Base-by-base conservation (phyloP, 2,113 vertebrate genomes). In the Nannospalax galili region DNA sequence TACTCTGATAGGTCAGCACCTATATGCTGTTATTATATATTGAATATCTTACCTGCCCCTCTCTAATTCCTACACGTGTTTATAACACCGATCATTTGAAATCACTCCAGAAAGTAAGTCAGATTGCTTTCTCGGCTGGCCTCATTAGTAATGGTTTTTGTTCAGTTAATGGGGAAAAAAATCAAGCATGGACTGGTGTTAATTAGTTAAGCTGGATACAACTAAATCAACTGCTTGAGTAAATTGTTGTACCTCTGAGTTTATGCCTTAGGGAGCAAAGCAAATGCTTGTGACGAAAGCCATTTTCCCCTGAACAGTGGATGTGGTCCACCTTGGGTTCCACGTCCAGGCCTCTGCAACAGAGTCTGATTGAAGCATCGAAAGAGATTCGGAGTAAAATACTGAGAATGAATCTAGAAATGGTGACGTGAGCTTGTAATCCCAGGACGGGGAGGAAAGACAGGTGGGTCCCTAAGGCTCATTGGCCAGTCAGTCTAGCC, bases 171-270 rank as follows among this genome's bases (percentile, higher is more conserved):
- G 85, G 64, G 52, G 37, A 60, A 89, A 90, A 96, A 81, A 91
- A 88, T n/a, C 26, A 75, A 96, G 79, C 96, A 93, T 85, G 79
- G 88, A 87, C 95, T 90, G 48, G 73, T 93, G 82, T 94, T 97
- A 96, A 97, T 96, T 96, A 94, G 92, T 95, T 94, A 92, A 95
- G 56, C 96, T 80, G 95, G 45, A 82, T 89, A 81, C 79, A 93
- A 77, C 86, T 82, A 95, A 95, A 92, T 93, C 89, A 96, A 91
- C 74, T 67, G 92, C 73, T 94, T 56, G 74, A 93, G 79, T 84
- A 84, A 84, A 97, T 70, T 67, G 79, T 80, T 56, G 69, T 72
- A 72, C 84, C 62, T 89, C 56, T 0, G 1, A 95, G 79, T 91
- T 79, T 69, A 80, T 28, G 62, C 82, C 95, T 94, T 86, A 92